Percentiles rank a stretch among this genome's conserved stretches.
phyloP scores from a whole-genome alignment of 2,113 vertebrate species.

The Cyphomyrus discorhynchus region DNA sequence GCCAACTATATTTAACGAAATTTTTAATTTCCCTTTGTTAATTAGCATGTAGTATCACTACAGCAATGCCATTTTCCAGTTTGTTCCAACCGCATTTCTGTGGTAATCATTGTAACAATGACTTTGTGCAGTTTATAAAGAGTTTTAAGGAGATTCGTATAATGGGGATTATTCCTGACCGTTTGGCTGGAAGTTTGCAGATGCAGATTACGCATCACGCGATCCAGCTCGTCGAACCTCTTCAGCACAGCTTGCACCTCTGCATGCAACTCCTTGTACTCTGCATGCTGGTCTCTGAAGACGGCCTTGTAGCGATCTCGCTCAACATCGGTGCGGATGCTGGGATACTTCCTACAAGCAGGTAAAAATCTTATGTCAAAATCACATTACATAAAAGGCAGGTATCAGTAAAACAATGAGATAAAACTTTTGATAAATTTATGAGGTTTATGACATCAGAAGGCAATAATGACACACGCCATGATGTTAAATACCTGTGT shows the following conservation, averaged over 20 bases:
- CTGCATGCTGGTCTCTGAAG: conserved; percentile 93
- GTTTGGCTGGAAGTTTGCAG: conserved; percentile 61
- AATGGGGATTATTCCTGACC: conserved; percentile 45
- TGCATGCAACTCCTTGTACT: conserved; percentile 89
- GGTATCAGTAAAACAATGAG: not conserved
- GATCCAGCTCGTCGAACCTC: conserved; percentile 83
- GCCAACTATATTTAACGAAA: not conserved
- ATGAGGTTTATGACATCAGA: not conserved
- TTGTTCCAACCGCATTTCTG: not conserved
- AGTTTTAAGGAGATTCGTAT: not conserved
- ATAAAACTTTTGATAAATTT: not conserved
- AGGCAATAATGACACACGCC: not conserved
- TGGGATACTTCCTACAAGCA: conserved; percentile 77
- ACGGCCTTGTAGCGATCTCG: conserved; percentile 91
- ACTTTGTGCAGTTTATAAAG: not conserved
- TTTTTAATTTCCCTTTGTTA: not conserved
- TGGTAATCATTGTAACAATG: not conserved
- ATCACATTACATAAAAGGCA: not conserved
- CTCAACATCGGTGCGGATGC: conserved; percentile 75
- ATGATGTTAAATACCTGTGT: not conserved
- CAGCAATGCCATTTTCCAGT: not conserved
- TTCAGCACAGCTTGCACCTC: conserved; percentile 76
- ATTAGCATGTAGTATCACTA: not conserved
- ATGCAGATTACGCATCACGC: conserved; percentile 75
- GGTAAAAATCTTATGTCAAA: not conserved